Percentiles rank a stretch among this genome's conserved stretches.
Conservation (phyloP, 2,888 invertebrate genomes). For the Rhagonycha fulva region DNA sequence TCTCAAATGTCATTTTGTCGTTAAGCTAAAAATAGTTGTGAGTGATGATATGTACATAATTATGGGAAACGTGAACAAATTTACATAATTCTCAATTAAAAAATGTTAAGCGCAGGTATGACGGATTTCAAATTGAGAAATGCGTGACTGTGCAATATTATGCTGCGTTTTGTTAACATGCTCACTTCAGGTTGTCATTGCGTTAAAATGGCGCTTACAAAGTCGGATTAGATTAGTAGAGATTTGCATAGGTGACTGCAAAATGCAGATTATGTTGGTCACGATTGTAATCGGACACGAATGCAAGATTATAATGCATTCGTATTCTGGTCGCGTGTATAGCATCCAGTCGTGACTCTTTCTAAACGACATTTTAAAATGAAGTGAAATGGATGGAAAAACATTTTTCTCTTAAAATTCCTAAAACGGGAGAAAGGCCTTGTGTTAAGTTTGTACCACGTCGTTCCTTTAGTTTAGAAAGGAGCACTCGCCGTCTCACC, state of each 20-base stretch:
- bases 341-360: background rate
- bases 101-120: background rate
- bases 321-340: constrained; percentile 9
- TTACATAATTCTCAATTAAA: background rate
- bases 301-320: constrained; percentile 2
- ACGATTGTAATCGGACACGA: constrained; percentile 9
- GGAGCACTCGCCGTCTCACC: background rate
- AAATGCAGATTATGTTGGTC: constrained; percentile 14
- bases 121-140: background rate
- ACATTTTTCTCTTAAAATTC: background rate
- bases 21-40: background rate
- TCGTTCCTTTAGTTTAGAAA: background rate
- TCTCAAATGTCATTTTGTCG: background rate
- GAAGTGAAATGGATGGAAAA: background rate
- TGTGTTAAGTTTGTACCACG: background rate
- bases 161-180: background rate
- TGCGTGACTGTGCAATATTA: background rate
- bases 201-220: constrained; percentile 2
- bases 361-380: background rate
- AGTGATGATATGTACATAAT: background rate
- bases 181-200: background rate
- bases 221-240: constrained; percentile 13
- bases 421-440: background rate
- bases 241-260: constrained; percentile 7
- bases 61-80: background rate